phyloP scores from a whole-genome alignment of 2,888 invertebrate genomes.

The Mantis religiosa region DNA sequence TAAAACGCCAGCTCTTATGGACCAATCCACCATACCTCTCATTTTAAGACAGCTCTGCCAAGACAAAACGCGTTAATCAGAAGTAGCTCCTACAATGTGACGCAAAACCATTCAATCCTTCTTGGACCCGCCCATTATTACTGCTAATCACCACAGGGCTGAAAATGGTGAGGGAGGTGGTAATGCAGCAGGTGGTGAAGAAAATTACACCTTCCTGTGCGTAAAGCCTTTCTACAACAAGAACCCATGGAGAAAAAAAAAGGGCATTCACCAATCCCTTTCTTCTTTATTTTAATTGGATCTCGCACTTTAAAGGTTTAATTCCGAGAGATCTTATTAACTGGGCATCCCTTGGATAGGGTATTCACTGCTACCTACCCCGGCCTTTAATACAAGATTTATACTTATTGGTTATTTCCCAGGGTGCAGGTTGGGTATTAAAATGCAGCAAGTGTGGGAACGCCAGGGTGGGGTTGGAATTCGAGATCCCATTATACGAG shows the following conservation, averaged over 20 bases:
- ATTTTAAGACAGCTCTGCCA: no score
- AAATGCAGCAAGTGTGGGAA: not conserved
- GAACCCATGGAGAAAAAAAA: not conserved
- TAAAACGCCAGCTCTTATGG: no score
- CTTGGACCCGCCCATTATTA: not conserved
- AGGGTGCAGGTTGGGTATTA: not conserved
- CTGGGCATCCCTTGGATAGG: not conserved
- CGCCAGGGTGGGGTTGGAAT: not conserved
- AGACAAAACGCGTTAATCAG: not conserved
- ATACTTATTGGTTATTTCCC: slow-evolving; percentile 11
- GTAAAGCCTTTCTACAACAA: not conserved
- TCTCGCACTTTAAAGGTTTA: slow-evolving; percentile 5
- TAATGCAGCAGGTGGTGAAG: not conserved
- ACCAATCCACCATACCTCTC: no score
- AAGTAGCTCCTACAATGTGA: not conserved
- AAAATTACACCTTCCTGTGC: not conserved
- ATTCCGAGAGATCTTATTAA: not conserved
- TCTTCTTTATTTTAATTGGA: slow-evolving; percentile 10
- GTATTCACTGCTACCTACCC: not conserved
- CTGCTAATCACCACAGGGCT: not conserved
- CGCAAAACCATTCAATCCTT: not conserved
- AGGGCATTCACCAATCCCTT: not conserved
- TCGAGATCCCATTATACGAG: not conserved
- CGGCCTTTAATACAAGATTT: not conserved
- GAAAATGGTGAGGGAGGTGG: not conserved